phyloP scores from a whole-genome alignment of 2,113 vertebrate species.

The Ptychochromis oligacanthus region DNA sequence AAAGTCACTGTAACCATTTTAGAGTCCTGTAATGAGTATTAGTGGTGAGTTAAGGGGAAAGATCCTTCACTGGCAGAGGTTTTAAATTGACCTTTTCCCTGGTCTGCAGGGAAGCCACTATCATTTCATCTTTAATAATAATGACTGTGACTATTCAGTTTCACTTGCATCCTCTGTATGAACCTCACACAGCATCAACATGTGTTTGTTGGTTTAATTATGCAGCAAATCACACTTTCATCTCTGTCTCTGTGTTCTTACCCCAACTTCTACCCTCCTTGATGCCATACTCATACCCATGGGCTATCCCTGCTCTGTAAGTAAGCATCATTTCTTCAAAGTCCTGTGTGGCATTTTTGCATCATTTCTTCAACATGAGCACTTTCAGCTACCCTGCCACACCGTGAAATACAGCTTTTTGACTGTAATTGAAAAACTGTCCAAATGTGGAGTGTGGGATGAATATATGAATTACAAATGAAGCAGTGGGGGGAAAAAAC shows the following conservation, averaged over 20 bases:
- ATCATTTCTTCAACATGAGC: conserved; percentile 13
- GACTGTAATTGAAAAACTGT: conserved; percentile 40
- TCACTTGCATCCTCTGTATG: conserved; percentile 1
- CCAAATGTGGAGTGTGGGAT: conserved; percentile 27
- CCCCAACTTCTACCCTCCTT: conserved; percentile 18
- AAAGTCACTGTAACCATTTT: conserved; percentile 43
- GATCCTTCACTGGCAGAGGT: background rate
- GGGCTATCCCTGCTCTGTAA: conserved; percentile 22
- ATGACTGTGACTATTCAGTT: background rate
- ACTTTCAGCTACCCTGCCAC: conserved; percentile 1
- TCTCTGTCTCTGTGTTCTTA: conserved; percentile 8
- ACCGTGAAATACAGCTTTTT: conserved; percentile 15
- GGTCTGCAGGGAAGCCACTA: background rate
- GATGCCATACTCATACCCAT: conserved; percentile 5
- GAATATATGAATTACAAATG: conserved; percentile 30
- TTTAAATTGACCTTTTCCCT: conserved; percentile 25
- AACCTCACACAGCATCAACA: background rate
- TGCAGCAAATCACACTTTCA: conserved; percentile 12
- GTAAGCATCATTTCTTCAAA: conserved; percentile 29
- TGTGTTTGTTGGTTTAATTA: conserved; percentile 34
- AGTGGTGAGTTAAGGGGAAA: background rate
- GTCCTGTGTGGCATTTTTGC: conserved; percentile 16
- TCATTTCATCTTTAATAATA: background rate
- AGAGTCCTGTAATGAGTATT: conserved; percentile 29
- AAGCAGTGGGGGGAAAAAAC: conserved; percentile 12